Conservation (phyloP, 2,113 vertebrate genomes). For the Equus quagga region DNA sequence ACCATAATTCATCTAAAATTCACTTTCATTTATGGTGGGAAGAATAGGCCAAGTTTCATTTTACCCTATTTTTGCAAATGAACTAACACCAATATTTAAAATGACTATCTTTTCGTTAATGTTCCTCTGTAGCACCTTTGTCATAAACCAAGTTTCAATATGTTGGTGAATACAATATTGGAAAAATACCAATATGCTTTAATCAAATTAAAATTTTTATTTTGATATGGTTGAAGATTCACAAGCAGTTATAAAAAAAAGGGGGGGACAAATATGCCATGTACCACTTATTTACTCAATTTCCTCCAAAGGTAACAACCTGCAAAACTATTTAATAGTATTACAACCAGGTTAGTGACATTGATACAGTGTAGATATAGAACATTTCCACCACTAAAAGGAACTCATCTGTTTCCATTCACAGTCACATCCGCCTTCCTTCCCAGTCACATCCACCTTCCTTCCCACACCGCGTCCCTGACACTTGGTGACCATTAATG, state of each 20-base stretch:
- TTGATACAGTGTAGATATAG: background rate
- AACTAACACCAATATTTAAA: background rate
- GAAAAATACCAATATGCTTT: background rate
- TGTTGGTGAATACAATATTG: background rate
- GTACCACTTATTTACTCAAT: background rate
- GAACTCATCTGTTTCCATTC: too few species aligned
- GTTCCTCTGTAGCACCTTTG: background rate
- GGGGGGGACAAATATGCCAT: background rate
- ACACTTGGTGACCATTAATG: background rate
- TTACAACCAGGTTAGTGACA: background rate
- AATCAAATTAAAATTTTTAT: background rate
- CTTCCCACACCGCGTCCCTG: fast-evolving
- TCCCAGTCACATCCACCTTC: background rate
- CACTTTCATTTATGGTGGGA: background rate
- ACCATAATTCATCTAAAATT: background rate
- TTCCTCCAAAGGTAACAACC: background rate
- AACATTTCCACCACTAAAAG: background rate
- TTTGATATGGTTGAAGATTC: background rate
- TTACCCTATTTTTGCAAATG: background rate
- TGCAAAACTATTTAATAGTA: background rate
- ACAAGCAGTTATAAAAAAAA: background rate
- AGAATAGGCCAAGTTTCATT: background rate
- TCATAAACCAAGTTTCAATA: background rate
- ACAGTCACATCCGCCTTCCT: background rate
- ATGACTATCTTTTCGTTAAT: background rate